phyloP scores from a whole-genome alignment of 2,888 invertebrate species.

The Agonopterix arenella region DNA sequence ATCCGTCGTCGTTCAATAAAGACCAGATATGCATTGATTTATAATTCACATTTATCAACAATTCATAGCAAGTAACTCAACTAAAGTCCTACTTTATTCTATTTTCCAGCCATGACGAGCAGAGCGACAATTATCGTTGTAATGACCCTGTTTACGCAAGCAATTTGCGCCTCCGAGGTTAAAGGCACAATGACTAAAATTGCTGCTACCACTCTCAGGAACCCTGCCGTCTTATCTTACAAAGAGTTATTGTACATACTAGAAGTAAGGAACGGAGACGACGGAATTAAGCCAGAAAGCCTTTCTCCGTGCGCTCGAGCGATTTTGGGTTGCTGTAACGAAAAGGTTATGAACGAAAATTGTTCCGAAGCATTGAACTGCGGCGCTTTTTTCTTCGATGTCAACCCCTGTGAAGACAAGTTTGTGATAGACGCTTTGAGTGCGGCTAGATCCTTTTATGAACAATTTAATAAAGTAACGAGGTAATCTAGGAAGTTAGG shows the following conservation, averaged over 20 bases:
- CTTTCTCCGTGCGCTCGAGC: slow-evolving; percentile 84
- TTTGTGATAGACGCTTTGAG: slow-evolving; percentile 77
- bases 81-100: background rate
- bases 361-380: slow-evolving; percentile 87
- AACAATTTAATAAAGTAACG: slow-evolving; percentile 34
- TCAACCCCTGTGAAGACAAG: slow-evolving; percentile 82
- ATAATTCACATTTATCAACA: background rate
- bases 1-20: no score
- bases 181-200: slow-evolving; percentile 10
- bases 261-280: slow-evolving; percentile 31
- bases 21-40: no score
- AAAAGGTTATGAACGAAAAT: slow-evolving; percentile 55
- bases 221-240: slow-evolving; percentile 37
- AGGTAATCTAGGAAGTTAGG: slow-evolving; percentile 7
- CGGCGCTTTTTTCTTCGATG: slow-evolving; percentile 85
- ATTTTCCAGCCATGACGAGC: slow-evolving; percentile 40
- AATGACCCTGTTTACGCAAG: slow-evolving; percentile 24
- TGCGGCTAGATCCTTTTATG: slow-evolving; percentile 55
- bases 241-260: slow-evolving; percentile 52
- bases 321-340: slow-evolving; percentile 83
- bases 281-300: slow-evolving; percentile 19
- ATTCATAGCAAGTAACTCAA: background rate
- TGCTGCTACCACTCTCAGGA: slow-evolving; percentile 46
- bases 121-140: slow-evolving; percentile 22
- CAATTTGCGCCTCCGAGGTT: slow-evolving; percentile 31